Base-by-base conservation (phyloP, 1,140 invertebrate genomes). In the Cyclina sinensis region DNA sequence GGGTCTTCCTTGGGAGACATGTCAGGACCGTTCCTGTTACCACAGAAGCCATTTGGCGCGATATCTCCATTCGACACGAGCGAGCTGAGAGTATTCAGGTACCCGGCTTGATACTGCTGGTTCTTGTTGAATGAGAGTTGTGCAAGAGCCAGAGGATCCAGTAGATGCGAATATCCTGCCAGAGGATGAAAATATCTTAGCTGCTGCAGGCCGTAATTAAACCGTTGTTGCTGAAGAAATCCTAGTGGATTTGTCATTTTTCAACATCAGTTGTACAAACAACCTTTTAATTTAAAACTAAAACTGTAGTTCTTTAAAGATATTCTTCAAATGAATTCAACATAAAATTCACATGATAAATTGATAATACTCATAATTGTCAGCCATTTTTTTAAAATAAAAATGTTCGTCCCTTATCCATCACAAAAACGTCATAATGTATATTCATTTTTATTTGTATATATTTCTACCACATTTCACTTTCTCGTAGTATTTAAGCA, bases 151-250 rank as follows among this genome's bases (percentile, higher is more conserved):
- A 87, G 39, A 24, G 85, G 85, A 48, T 87, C 85, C 74, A 87
- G 30, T 18, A 87, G 59, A 39, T 79, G 74, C 18, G 74, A 79
- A 51, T 87, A 87, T 54, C 74, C 85, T 18, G 85, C 85, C 24
- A 87, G 59, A 7, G 85, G 85, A 70, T 80, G 74, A n/a, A 87
- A 54, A 39, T 65, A 87, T 0, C 85, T 51, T 30, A 87, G 54
- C n/a, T 87, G 85, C 57, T 87, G 85, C 14, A 87, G 74, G 14
- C 76, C 46, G 37, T 80, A 87, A 27, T 78, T 78, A 65, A 65
- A 80, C 35, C 85, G 54, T 39, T 79, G 85, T 70, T 87, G 85
- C 54, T 87, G 85, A 5, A 87, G 48, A 32, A 79, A 87, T 0
- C 85, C 76, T 32, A 87, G 21, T 35, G 85, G 85, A 16, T 65